Base-by-base conservation (phyloP, 1,140 invertebrate genomes). In the Halictus rubicundus region DNA sequence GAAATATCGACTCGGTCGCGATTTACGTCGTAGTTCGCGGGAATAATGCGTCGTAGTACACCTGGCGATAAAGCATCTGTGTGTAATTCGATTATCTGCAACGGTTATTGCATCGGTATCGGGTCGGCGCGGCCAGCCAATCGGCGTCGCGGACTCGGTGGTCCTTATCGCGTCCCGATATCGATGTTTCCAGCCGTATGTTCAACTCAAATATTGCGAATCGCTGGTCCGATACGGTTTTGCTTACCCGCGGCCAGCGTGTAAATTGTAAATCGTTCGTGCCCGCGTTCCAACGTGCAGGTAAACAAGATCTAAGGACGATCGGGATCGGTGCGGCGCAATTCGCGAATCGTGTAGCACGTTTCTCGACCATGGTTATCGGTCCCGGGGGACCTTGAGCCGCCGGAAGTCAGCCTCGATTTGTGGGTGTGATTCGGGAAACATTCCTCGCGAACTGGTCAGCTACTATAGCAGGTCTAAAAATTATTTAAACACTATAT, bases 31-130 rank as follows among this genome's bases (percentile, higher is more conserved):
- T 46, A 61, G 37, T 72, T 76, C 70, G 46, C 68, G 27, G 37
- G 79, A 84, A 81, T 85, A 85, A 75, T 74, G 70, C 77, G 63
- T 72, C 64, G 49, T 46, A 23, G 61, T 71, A 85, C 71, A 86
- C 72, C 64, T 69, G 75, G 76, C 76, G 80, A 86, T 82, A 86
- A 86, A 85, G 57, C 60, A 79, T 75, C 68, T 75, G 80, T 59
- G 68, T 61, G 84, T 78, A 80, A 80, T 82, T 86, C 84, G 84
- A 86, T 86, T 85, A 86, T 86, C 84, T 65, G 76, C 84, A 49
- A 85, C 75, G 76, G 80, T 80, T 80, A 85, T 80, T 86, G 80
- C 83, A 85, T 66, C 60, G 42, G 57, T 85, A 82, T 82, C 76
- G 68, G 59, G 21, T 19, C 46, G 25, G 49, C 19, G 60, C 19